These are phyloP conservation scores for Melanostoma mellinum DNA, from an alignment of 2,888 invertebrate species.

Conservation along the genomic window DNA sequence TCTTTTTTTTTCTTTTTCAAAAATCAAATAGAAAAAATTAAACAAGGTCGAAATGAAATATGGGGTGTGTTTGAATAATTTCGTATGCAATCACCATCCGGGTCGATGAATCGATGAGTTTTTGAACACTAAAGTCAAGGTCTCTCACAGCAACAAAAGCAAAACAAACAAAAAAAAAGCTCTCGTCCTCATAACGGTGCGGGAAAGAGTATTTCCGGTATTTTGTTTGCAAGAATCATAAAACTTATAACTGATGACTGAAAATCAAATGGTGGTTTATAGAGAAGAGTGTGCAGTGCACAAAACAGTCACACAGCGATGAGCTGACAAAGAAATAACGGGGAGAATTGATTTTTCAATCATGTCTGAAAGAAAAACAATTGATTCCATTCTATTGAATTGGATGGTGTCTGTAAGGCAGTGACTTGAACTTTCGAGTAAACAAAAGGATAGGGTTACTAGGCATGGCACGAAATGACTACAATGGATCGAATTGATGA, in stretches of 20 bases:
- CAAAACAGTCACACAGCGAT: no score
- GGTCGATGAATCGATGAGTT: slow-evolving; percentile 61
- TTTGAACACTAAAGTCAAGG: slow-evolving; percentile 60
- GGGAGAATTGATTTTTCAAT: slow-evolving; percentile 46
- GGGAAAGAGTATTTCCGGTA: no score
- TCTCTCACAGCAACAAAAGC: slow-evolving; percentile 1
- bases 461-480: no score
- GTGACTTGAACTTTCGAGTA: neutral
- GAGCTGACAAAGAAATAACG: neutral
- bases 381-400: slow-evolving; percentile 5
- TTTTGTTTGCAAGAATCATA: no score
- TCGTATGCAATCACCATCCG: slow-evolving; percentile 1
- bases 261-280: no score
- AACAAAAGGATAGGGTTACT: neutral
- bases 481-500: no score
- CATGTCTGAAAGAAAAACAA: neutral
- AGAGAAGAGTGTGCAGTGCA: no score
- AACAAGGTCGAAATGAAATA: no score
- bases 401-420: neutral
- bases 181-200: neutral
- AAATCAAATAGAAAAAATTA: no score
- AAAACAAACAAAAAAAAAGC: neutral
- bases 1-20: no score
- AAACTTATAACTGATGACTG: no score
- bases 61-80: no score